Percentiles rank a stretch among this genome's conserved stretches.
phyloP scores from a whole-genome alignment of 2,888 invertebrate species.

The Furcula furcula region DNA sequence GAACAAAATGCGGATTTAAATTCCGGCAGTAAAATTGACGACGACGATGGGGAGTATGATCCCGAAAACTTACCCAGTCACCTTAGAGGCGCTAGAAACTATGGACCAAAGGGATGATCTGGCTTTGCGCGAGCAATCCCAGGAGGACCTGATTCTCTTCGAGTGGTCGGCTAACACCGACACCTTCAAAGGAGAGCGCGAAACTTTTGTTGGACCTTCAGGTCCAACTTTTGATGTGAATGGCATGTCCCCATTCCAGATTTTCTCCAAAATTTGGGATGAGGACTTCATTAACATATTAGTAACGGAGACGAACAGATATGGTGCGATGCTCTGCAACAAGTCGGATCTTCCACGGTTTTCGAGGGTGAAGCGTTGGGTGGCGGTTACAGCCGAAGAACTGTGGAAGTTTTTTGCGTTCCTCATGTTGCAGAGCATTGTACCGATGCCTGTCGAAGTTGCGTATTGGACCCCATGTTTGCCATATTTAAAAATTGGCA shows the following conservation, averaged over 20 bases:
- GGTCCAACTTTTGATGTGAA: not conserved
- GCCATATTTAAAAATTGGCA: not conserved
- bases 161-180: not conserved
- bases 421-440: not conserved
- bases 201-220: not conserved
- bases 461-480: not conserved
- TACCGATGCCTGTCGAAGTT: not conserved
- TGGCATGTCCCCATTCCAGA: not conserved
- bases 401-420: too few relatives aligned
- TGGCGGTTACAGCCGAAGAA: too few relatives aligned
- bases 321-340: not conserved
- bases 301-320: too few relatives aligned
- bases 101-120: too few relatives aligned
- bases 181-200: not conserved
- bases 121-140: not conserved
- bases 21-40: too few relatives aligned
- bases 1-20: too few relatives aligned
- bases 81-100: too few relatives aligned
- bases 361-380: not conserved
- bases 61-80: too few relatives aligned
- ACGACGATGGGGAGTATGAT: too few relatives aligned
- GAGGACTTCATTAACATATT: too few relatives aligned
- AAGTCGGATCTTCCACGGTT: not conserved
- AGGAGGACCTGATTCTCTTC: not conserved
- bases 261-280: slow-evolving; percentile 1